These are phyloP conservation scores for Saguinus midas DNA, from an alignment of 2,113 vertebrate species.

Conservation along the genomic window DNA sequence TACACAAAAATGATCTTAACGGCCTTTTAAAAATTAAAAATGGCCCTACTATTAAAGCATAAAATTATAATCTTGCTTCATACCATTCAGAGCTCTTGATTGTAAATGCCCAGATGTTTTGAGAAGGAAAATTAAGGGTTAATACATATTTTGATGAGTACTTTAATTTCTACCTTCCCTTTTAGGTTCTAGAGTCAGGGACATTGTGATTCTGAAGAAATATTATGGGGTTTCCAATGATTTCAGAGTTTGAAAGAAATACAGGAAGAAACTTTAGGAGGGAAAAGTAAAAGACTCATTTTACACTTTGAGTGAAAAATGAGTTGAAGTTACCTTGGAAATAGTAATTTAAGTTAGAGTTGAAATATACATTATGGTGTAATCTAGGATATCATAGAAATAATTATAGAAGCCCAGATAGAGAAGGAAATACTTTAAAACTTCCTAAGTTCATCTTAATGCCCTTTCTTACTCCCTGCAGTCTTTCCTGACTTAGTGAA, in stretches of 20 bases:
- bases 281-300: slow-evolving; percentile 10
- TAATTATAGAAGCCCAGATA: neutral
- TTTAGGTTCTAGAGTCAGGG: neutral
- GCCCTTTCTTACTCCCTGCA: neutral
- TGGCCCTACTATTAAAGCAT: neutral
- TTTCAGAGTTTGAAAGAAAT: slow-evolving; percentile 1
- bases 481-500: neutral
- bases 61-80: neutral
- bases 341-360: neutral
- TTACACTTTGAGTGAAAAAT: slow-evolving; percentile 38
- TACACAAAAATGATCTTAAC: neutral
- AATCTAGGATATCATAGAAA: neutral
- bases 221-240: neutral
- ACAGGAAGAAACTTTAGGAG: neutral
- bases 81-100: neutral
- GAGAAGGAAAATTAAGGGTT: neutral
- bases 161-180: neutral
- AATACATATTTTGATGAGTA: slow-evolving; percentile 2
- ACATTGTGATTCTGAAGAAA: slow-evolving; percentile 32
- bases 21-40: neutral
- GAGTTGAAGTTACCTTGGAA: slow-evolving; percentile 24
- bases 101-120: neutral
- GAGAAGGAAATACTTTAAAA: neutral
- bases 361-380: neutral
- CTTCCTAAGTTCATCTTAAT: neutral